These are phyloP conservation scores for Picus viridis DNA, from an alignment of 2,797 vertebrate species.

Conservation along the genomic window DNA sequence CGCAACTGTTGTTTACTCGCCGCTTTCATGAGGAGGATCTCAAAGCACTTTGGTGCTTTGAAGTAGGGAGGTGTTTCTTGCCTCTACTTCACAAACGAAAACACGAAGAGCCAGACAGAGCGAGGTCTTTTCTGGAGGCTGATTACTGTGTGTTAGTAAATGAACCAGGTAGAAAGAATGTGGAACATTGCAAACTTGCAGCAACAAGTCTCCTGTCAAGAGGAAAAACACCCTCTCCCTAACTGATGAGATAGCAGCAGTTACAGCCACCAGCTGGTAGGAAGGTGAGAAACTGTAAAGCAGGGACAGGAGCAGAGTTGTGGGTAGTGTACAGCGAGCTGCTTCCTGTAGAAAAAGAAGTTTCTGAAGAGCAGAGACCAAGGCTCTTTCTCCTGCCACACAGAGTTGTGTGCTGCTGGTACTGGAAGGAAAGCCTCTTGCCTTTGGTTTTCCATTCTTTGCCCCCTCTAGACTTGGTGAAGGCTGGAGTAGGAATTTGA, in stretches of 20 bases:
- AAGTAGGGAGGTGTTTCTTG: slow-evolving; percentile 2
- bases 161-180: background rate
- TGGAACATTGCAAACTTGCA: slow-evolving; percentile 17
- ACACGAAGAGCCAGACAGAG: background rate
- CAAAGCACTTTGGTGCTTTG: background rate
- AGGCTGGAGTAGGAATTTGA: slow-evolving; percentile 19
- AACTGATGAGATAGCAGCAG: background rate
- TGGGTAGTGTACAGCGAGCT: background rate
- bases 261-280: slow-evolving; percentile 14
- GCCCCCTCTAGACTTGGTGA: background rate
- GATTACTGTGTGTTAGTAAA: slow-evolving; percentile 27
- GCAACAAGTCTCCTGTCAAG: slow-evolving; percentile 43
- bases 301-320: background rate
- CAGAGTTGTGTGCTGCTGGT: background rate
- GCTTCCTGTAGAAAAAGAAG: background rate
- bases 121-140: slow-evolving; percentile 29
- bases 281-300: slow-evolving; percentile 4
- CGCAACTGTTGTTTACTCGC: background rate
- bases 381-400: background rate
- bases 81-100: background rate
- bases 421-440: background rate
- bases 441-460: background rate
- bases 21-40: background rate
- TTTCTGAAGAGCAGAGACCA: background rate
- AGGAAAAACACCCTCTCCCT: background rate